Conservation (phyloP, 2,797 vertebrate genomes). For the Amblyraja radiata region DNA sequence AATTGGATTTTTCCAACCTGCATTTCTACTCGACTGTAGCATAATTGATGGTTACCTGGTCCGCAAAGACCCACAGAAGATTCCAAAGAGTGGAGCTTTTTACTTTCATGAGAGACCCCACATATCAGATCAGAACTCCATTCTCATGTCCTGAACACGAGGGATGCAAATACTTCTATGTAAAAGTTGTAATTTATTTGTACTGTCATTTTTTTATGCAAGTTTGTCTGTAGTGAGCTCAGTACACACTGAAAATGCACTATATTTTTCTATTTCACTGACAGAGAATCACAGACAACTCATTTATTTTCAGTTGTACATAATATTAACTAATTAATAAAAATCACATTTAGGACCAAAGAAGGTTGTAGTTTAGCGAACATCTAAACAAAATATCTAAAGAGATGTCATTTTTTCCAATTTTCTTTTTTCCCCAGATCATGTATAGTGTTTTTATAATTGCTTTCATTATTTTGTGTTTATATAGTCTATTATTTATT, state of each 20-base stretch:
- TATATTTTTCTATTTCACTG: constrained; percentile 99
- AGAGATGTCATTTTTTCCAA: constrained; percentile 47
- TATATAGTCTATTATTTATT: constrained; percentile 93
- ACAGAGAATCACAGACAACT: constrained; percentile 81
- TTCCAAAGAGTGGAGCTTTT: constrained; percentile 89
- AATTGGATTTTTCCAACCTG: background rate
- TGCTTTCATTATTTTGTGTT: constrained; percentile 66
- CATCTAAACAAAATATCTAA: constrained; percentile 30
- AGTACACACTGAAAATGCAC: constrained; percentile 98
- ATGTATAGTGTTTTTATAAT: constrained; percentile 50
- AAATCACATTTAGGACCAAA: constrained; percentile 97
- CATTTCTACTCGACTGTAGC: background rate
- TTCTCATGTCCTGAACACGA: constrained; percentile 62
- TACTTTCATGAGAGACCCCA: constrained; percentile 73
- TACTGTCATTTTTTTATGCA: constrained; percentile 89
- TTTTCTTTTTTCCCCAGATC: constrained; percentile 49
- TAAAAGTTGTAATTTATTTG: constrained; percentile 99
- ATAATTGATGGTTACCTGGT: constrained; percentile 39
- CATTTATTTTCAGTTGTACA: constrained; percentile 92
- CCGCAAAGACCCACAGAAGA: constrained; percentile 63
- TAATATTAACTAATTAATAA: constrained; percentile 56
- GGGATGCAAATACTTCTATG: constrained; percentile 91
- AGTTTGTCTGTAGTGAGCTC: constrained; percentile 93
- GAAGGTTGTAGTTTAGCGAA: constrained; percentile 81
- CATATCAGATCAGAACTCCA: constrained; percentile 54